phyloP scores from a whole-genome alignment of 2,888 invertebrate species.

The Exocentrus adspersus region DNA sequence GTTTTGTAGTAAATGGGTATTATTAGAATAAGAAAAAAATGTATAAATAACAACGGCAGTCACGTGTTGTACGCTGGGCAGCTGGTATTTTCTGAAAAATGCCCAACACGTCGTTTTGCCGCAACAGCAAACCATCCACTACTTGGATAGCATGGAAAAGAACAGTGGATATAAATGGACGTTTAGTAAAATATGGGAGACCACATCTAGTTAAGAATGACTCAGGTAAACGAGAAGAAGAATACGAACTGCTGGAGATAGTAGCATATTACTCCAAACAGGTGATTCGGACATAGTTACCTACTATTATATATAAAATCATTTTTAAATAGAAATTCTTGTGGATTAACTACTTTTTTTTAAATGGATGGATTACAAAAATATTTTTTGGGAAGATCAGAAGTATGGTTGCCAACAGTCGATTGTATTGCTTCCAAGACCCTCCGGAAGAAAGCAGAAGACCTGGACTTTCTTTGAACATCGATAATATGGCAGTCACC shows the following conservation, averaged over 20 bases:
- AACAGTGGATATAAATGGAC: conserved; percentile 23
- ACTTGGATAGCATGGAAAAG: conserved; percentile 18
- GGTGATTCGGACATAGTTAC: no score
- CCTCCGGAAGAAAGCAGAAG: no score
- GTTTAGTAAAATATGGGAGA: conserved; percentile 34
- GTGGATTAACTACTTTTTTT: no score
- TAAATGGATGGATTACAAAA: no score
- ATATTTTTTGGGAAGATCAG: no score
- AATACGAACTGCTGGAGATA: neutral
- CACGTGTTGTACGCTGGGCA: conserved; percentile 40
- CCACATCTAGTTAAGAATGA: conserved; percentile 50
- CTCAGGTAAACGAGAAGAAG: conserved; percentile 47
- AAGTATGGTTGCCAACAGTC: no score
- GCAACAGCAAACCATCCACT: conserved; percentile 9
- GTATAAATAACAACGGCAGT: conserved; percentile 51
- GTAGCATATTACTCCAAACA: no score
- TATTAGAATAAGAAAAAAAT: conserved; percentile 54
- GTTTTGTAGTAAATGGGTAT: no score
- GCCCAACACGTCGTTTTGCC: conserved; percentile 7
- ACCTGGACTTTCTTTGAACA: no score
- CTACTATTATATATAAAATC: neutral
- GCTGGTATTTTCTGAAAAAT: conserved; percentile 25
- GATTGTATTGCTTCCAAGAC: no score
- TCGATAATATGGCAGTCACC: no score
- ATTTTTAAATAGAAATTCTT: no score